Percentiles rank a stretch among this genome's conserved stretches.
These are phyloP conservation scores for Argopecten irradians DNA, from an alignment of 1,140 invertebrate genomes.

Conservation along the genomic window DNA sequence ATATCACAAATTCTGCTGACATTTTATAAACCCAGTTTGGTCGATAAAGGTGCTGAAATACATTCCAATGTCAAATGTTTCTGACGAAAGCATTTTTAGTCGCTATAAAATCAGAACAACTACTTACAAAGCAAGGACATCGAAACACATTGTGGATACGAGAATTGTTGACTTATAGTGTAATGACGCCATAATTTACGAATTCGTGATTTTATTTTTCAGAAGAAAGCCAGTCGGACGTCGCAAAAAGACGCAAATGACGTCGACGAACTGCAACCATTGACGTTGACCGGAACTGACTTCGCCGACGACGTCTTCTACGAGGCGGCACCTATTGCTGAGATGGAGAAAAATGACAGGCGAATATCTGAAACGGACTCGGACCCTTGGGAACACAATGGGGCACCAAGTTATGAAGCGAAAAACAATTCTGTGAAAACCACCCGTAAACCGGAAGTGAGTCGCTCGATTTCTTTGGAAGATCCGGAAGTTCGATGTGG, in stretches of 20 bases:
- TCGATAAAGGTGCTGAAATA: not conserved
- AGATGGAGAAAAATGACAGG: not conserved
- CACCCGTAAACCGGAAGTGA: not conserved
- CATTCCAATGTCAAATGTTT: not conserved
- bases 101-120: too few species aligned
- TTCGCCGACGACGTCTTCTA: not conserved
- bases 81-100: slow-evolving; percentile 1
- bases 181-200: too few species aligned
- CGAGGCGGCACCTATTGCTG: not conserved
- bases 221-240: not conserved
- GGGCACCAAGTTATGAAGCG: not conserved
- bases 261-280: not conserved
- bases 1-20: not conserved
- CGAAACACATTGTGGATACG: too few species aligned
- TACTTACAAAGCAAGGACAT: too few species aligned
- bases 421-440: not conserved
- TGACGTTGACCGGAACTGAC: not conserved
- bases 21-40: not conserved
- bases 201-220: not conserved
- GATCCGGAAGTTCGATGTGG: slow-evolving; percentile 79
- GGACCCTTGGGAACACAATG: not conserved
- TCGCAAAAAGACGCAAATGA: not conserved
- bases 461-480: not conserved
- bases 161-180: too few species aligned
- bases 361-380: not conserved